Base-by-base conservation (phyloP, 1,140 invertebrate genomes). In the Cyclina sinensis region DNA sequence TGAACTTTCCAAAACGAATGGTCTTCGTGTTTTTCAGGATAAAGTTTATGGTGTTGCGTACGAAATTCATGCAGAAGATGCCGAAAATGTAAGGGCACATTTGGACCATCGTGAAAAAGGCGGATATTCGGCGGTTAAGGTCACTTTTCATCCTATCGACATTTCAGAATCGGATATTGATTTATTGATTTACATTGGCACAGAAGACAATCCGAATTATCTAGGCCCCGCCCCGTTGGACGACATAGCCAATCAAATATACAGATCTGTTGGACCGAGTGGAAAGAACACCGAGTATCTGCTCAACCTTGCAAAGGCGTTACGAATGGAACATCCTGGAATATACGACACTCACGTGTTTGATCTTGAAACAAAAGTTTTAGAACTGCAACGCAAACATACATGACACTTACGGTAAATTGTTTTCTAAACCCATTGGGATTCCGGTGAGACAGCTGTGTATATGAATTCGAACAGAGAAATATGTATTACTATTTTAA, bases 1-100 rank as follows among this genome's bases (percentile, higher is more conserved):
- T 51, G 18, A 51, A 51, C 48, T n/a, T n/a, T n/a, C n/a, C n/a
- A n/a, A n/a, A n/a, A n/a, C n/a, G n/a, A n/a, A n/a, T n/a, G n/a
- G n/a, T n/a, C n/a, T n/a, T n/a, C n/a, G 4, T 43, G 43, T 43
- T 82, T 94, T 95, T 65, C 91, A 97, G 96, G 97, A 96, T 59
- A 93, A 95, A 93, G 98, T 99, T 0, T 99, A 98, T 97, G 99
- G 98, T 54, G 96, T 99, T 21, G 98, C 98, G 0, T 99, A 99
- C 95, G 97, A 98, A 95, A 98, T 99, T 93, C 96, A 96, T 1
- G 92, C 96, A 0, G 94, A 97, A 46, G 96, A 99, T 89, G 96
- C 97, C 90, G 96, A 97, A 14, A 92, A 96, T 90, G 98, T 99
- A 0, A 96, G 97, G 5, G 96, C 97, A 59, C 97, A 99, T 94